Evolutionary conservation across 2,888 invertebrate species (phyloP).

Genomic region (Bellardia bayeri): DNA sequence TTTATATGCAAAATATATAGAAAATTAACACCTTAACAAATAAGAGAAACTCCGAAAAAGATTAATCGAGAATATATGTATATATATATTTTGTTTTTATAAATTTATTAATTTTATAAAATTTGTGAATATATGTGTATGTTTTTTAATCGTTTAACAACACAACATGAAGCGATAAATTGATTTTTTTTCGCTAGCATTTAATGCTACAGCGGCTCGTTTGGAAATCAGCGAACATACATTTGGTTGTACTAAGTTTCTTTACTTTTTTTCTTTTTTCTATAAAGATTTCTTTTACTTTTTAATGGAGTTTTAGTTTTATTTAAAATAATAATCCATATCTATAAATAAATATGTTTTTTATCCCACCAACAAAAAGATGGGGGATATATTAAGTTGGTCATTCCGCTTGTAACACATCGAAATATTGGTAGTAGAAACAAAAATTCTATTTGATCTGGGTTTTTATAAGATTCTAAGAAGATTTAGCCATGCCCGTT

Average conservation of each 20-base stretch:
- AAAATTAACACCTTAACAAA: neutral
- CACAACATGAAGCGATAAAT: conserved; percentile 25
- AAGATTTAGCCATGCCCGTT: no score
- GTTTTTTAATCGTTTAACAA: neutral
- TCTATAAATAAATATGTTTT: neutral
- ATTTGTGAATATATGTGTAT: neutral
- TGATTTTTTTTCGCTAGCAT: neutral
- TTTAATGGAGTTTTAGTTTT: neutral
- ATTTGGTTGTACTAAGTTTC: neutral
- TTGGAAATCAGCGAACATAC: conserved; percentile 7
- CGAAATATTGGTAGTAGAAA: no score
- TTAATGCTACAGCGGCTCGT: neutral
- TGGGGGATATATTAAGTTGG: no score
- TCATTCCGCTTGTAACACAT: no score
- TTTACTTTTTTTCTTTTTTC: neutral
- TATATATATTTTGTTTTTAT: neutral
- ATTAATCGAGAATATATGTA: conserved; percentile 41
- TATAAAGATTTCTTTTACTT: conserved; percentile 2
- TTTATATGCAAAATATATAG: neutral
- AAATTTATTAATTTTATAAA: neutral
- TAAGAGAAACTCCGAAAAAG: conserved; percentile 10
- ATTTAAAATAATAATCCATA: conserved; percentile 1
- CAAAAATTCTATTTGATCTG: no score
- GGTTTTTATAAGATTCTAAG: no score
- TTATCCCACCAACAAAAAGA: no score